Percentiles rank a stretch among this genome's conserved stretches.
Conservation (phyloP, 2,888 invertebrate genomes). For the Abscondita cerata region DNA sequence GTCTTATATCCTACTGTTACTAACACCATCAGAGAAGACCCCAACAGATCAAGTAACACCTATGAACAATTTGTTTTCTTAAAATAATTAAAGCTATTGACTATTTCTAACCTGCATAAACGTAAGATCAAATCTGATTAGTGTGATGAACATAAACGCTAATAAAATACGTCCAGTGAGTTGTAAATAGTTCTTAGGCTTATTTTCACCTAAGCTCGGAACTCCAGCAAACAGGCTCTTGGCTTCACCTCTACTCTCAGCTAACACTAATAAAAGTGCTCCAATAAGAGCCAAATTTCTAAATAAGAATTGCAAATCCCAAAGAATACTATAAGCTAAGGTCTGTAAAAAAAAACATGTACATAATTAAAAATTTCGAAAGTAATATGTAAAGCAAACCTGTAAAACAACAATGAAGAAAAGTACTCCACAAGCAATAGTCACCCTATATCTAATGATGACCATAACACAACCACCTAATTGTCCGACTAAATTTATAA, state of each 20-base stretch:
- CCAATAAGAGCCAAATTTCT: slow-evolving; percentile 97
- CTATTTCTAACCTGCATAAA: slow-evolving; percentile 76
- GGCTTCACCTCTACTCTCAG: slow-evolving; percentile 94
- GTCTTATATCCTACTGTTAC: slow-evolving; percentile 99
- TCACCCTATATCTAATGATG: slow-evolving; percentile 87
- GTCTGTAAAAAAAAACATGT: slow-evolving; percentile 68
- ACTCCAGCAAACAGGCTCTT: slow-evolving; percentile 96
- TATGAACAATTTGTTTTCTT: slow-evolving; percentile 56
- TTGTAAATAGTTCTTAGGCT: slow-evolving; percentile 96
- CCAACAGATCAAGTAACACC: slow-evolving; percentile 91
- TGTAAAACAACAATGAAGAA: slow-evolving; percentile 97
- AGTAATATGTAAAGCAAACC: slow-evolving; percentile 61
- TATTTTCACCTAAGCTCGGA: slow-evolving; percentile 90
- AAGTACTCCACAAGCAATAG: slow-evolving; percentile 88
- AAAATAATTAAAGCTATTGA: neutral
- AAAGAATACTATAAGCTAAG: slow-evolving; percentile 94
- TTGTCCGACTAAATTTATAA: slow-evolving; percentile 95
- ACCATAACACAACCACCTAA: slow-evolving; percentile 97
- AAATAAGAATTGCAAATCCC: slow-evolving; percentile 97
- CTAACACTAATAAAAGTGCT: slow-evolving; percentile 92
- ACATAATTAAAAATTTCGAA: slow-evolving; percentile 7
- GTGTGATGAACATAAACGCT: slow-evolving; percentile 98
- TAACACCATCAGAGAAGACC: slow-evolving; percentile 92
- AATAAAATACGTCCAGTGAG: slow-evolving; percentile 93
- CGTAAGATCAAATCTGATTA: slow-evolving; percentile 91